Conservation (phyloP, 2,797 vertebrate species). For the Sandelia bainsii region DNA sequence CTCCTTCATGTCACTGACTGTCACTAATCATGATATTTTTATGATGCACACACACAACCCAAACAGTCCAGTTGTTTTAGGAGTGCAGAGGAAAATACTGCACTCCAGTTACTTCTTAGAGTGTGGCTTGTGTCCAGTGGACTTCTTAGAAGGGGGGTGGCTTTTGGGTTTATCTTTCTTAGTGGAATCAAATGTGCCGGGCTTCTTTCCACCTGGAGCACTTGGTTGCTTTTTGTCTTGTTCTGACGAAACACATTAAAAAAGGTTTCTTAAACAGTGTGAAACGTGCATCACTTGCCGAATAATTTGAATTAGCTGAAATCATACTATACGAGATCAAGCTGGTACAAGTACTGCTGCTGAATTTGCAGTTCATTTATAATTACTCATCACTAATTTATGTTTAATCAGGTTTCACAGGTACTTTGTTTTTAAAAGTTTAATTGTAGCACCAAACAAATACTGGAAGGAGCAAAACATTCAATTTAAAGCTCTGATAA, state of each 20-base stretch:
- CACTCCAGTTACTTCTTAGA: slow-evolving; percentile 1
- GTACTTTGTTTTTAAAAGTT: too few species aligned
- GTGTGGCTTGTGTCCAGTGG: neutral
- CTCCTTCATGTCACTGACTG: neutral
- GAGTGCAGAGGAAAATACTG: neutral
- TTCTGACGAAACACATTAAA: slow-evolving; percentile 14
- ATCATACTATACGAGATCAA: too few species aligned
- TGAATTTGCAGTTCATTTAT: neutral
- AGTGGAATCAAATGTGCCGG: neutral
- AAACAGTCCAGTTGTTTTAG: neutral
- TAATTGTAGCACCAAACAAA: too few species aligned
- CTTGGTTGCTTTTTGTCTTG: slow-evolving; percentile 6
- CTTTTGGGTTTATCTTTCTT: slow-evolving; percentile 39
- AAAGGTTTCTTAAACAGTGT: neutral
- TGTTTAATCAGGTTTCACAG: too few species aligned
- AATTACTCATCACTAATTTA: too few species aligned
- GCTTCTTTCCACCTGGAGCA: slow-evolving; percentile 18
- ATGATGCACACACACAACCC: neutral
- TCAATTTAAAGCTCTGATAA: too few species aligned
- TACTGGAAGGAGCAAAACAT: too few species aligned
- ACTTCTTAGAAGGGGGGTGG: slow-evolving; percentile 18
- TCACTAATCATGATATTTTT: too few species aligned
- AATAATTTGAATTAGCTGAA: neutral
- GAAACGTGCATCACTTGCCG: neutral
- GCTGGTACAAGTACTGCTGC: neutral